phyloP scores from a whole-genome alignment of 2,797 vertebrate genomes.

The Silurus aristotelis region DNA sequence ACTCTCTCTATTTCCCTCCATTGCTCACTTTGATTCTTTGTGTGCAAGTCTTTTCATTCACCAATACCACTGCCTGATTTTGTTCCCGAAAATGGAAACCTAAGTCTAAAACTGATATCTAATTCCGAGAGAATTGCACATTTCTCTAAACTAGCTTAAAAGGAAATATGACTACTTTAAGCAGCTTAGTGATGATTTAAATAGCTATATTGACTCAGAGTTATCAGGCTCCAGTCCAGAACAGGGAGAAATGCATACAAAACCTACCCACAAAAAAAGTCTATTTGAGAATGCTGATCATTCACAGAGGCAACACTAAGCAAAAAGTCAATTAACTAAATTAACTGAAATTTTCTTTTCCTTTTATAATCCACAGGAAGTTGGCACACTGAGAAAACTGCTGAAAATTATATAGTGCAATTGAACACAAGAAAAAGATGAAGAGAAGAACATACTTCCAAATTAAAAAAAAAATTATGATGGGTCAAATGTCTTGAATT shows the following conservation, averaged over 20 bases:
- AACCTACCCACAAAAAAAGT: constrained; percentile 77
- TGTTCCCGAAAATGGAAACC: constrained; percentile 52
- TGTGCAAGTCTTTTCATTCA: constrained; percentile 38
- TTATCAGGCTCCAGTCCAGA: constrained; percentile 81
- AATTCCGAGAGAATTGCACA: constrained; percentile 80
- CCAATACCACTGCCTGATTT: constrained; percentile 30
- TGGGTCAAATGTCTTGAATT: not conserved
- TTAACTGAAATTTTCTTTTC: constrained; percentile 70
- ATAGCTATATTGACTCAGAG: constrained; percentile 83
- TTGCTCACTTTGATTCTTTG: constrained; percentile 28
- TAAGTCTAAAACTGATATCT: constrained; percentile 75
- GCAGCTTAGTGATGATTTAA: constrained; percentile 89
- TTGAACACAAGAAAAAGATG: constrained; percentile 21
- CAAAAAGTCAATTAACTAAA: constrained; percentile 82
- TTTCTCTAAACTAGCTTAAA: constrained; percentile 84
- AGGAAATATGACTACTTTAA: constrained; percentile 92
- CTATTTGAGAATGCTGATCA: constrained; percentile 83
- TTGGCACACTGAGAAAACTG: constrained; percentile 57
- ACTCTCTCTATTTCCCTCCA: constrained; percentile 31
- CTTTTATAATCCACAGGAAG: constrained; percentile 61
- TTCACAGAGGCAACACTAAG: constrained; percentile 79
- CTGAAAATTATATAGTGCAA: constrained; percentile 43
- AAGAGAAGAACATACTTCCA: not conserved
- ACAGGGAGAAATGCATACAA: constrained; percentile 77
- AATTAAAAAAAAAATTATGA: not conserved